Conservation (phyloP, 2,797 vertebrate species). For the Steatocranus sp. region DNA sequence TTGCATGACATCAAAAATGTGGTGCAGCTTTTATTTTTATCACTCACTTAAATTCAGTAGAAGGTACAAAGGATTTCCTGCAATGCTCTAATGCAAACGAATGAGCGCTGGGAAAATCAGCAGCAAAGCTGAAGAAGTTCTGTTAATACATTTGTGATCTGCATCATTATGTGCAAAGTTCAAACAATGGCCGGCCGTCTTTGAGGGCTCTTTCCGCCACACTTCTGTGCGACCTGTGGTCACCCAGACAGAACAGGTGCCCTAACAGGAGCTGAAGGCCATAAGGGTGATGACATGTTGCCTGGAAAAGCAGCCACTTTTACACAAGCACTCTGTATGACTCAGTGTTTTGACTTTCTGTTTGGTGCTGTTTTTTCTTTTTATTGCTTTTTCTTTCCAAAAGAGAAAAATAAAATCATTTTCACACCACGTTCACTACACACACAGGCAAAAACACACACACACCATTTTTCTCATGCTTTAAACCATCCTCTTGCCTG, state of each 20-base stretch:
- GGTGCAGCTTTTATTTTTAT: not conserved
- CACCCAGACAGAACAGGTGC: not conserved
- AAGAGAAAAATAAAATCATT: not conserved
- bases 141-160: not conserved
- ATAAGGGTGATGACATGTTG: not conserved
- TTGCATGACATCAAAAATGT: not conserved
- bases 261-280: not conserved
- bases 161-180: not conserved
- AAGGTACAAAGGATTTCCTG: accelerated
- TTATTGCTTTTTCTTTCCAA: not conserved
- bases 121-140: not conserved
- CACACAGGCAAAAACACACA: not conserved
- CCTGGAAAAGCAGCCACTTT: not conserved
- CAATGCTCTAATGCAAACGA: too few relatives aligned
- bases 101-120: not conserved
- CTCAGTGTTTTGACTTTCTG: constrained; percentile 8
- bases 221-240: not conserved
- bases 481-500: not conserved
- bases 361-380: not conserved
- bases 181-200: not conserved
- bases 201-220: not conserved
- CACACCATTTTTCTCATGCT: not conserved
- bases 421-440: not conserved
- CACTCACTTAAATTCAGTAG: not conserved
- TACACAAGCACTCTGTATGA: not conserved